Base-by-base conservation (phyloP, 2,888 invertebrate genomes). In the Microctonus brassicae region DNA sequence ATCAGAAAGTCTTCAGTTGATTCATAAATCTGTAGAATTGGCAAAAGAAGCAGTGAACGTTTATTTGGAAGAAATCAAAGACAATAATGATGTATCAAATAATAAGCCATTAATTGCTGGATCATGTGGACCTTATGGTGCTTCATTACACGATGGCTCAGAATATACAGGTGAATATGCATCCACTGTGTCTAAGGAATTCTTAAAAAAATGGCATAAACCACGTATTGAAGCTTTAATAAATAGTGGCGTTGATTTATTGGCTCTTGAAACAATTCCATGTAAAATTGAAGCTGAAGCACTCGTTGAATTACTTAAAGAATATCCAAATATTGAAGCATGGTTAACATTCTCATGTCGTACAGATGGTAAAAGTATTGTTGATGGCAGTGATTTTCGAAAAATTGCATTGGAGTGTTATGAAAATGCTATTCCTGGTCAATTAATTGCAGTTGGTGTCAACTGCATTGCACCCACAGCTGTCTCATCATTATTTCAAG, bases 211-310 rank as follows among this genome's bases (percentile, higher is more conserved):
- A 58, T 96, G 96, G 95, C 97, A 98, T 88, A 89, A 92, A 71
- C 93, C 94, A 0, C 90, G 97, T 57, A 92, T 97, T 39, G 90
- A 92, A 81, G 94, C 95, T 0, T 89, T 97, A 47, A 88, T 95
- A 29, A 92, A 94, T 78, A 94, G 92, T 1, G 95, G 95, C 1
- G 94, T 94, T 1, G 96, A 97, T 87, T 87, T 96, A 5, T 88
- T 98, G 75, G 97, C 96, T 0, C 88, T 97, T 80, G 97, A 98
- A 88, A 97, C 97, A 0, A 94, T 97, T 79, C 97, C 97, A 11
- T 94, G 95, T 78, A 91, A 91, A 68, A 86, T 87, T 73, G 97
- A 98, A 88, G 97, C 95, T 0, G 92, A 94, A 85, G 94, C 94
- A 85, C 88, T 97, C 24, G 91, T 95, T 26, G 92, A 94, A 75